Percentiles rank a stretch among this genome's conserved stretches.
Conservation (phyloP, 2,888 invertebrate genomes). For the Gerris lacustris region DNA sequence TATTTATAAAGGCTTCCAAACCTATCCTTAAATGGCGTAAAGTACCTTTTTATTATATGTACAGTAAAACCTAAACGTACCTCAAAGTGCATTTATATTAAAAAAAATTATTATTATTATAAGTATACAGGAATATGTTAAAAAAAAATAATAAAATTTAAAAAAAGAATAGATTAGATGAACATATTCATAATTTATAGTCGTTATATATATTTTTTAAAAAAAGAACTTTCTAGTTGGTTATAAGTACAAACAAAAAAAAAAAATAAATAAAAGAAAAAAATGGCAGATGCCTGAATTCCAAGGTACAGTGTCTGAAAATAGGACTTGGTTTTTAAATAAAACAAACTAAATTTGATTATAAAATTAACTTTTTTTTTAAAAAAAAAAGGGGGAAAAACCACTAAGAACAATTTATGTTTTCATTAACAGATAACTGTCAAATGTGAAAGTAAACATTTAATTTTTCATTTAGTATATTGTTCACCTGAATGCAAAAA, state of each 20-base stretch:
- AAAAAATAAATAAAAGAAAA: background rate
- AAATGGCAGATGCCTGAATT: background rate
- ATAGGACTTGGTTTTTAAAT: background rate
- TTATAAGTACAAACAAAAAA: background rate
- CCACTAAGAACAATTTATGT: too few species aligned
- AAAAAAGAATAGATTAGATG: background rate
- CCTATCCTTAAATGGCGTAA: constrained; percentile 5
- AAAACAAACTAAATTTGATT: background rate
- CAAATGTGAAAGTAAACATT: too few species aligned
- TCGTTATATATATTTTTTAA: constrained; percentile 15
- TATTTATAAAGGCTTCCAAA: constrained; percentile 16
- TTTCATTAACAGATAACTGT: too few species aligned
- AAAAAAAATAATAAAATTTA: background rate
- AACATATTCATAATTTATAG: constrained; percentile 9
- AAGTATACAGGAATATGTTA: constrained; percentile 1
- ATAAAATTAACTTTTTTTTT: background rate
- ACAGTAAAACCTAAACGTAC: constrained; percentile 20
- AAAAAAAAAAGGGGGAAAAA: too few species aligned
- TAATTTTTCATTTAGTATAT: too few species aligned
- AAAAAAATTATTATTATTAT: background rate
- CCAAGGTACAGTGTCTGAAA: background rate
- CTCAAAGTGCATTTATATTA: constrained; percentile 28
- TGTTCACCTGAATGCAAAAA: too few species aligned
- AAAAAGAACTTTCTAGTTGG: constrained; percentile 4
- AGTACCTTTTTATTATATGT: background rate